Base-by-base conservation (phyloP, 2,113 vertebrate genomes). In the Prinia subflava region DNA sequence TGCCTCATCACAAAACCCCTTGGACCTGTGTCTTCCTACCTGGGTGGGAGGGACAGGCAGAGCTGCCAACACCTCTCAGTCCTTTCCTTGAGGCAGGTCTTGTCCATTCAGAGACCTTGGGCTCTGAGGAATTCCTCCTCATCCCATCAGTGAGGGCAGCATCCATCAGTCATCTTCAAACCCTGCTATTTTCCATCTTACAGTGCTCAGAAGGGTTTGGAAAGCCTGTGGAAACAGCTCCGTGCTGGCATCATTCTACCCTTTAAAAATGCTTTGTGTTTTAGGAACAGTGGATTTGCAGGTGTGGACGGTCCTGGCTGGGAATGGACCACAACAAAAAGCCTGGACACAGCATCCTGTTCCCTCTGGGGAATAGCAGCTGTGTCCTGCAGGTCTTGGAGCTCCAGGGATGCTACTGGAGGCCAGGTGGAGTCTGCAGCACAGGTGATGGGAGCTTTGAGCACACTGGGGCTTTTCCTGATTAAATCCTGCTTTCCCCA, bases 21-120 rank as follows among this genome's bases (percentile, higher is more conserved):
- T 0, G 0, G 50, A 11, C 5, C 10, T 10, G 3, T 52, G 35
- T 41, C 50, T 70, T 46, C 14, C 33, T 24, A 46, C 14, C 4
- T 15, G 7, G 13, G 17, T 42, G 52, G 30, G 28, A 83, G 8
- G 4, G 31, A 64, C 5, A 7, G 23, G 12, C 41, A 76, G 57
- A 63, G 42, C 41, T 80, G 46, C 46, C 73, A 33, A 7, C 16
- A n/a, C 19, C 30, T 50, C 35, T 24, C n/a, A 42, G 75, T 28
- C 69, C 24, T 85, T 63, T 50, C 8, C 39, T 59, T 4, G 0
- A 50, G 39, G 14, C 33, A 69, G 10, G 13, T 39, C 76, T 76
- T 53, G 30, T 33, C 71, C 2, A 1, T 65, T 22, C 7, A 44
- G 47, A 41, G n/a, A 37, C 30, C 9, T 11, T 30, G 25, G 28